Evolutionary conservation across 2,888 invertebrate species (phyloP).

Genomic region (Ypsolopha sequella): DNA sequence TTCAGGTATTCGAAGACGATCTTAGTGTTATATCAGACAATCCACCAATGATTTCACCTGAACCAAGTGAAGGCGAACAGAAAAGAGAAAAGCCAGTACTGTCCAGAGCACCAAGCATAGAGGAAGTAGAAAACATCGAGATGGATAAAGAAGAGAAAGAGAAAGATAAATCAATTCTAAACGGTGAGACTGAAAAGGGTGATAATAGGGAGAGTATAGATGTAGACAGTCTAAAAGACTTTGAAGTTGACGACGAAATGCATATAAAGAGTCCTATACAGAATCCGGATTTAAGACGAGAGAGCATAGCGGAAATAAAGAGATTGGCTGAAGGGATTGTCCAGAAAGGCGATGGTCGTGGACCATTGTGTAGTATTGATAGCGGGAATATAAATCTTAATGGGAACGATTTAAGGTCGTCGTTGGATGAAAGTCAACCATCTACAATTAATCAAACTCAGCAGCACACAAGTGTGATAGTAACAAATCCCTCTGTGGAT

Average conservation of each 20-base stretch:
- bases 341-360: slow-evolving; percentile 61
- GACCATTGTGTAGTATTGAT: slow-evolving; percentile 53
- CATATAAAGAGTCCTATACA: slow-evolving; percentile 55
- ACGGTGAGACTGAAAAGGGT: slow-evolving; percentile 69
- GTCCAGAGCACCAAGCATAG: slow-evolving; percentile 62
- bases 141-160: slow-evolving; percentile 48
- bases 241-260: slow-evolving; percentile 46
- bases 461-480: slow-evolving; percentile 75
- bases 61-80: slow-evolving; percentile 58
- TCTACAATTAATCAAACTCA: slow-evolving; percentile 25
- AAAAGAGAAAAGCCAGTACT: slow-evolving; percentile 43
- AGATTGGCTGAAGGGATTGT: slow-evolving; percentile 60
- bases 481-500: slow-evolving; percentile 80
- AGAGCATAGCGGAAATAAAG: slow-evolving; percentile 62
- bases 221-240: slow-evolving; percentile 65
- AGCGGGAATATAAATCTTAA: slow-evolving; percentile 50
- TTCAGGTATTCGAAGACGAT: slow-evolving; percentile 70
- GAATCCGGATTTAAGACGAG: slow-evolving; percentile 58
- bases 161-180: slow-evolving; percentile 42
- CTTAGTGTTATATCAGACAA: slow-evolving; percentile 69
- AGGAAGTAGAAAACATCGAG: slow-evolving; percentile 58
- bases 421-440: slow-evolving; percentile 38
- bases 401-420: slow-evolving; percentile 43
- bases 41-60: slow-evolving; percentile 61
- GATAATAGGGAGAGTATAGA: slow-evolving; percentile 49